Evolutionary conservation across 2,113 vertebrate genomes (phyloP), one percentile per base, ranked within the genome.

Genomic region (Phasianus colchicus): DNA sequence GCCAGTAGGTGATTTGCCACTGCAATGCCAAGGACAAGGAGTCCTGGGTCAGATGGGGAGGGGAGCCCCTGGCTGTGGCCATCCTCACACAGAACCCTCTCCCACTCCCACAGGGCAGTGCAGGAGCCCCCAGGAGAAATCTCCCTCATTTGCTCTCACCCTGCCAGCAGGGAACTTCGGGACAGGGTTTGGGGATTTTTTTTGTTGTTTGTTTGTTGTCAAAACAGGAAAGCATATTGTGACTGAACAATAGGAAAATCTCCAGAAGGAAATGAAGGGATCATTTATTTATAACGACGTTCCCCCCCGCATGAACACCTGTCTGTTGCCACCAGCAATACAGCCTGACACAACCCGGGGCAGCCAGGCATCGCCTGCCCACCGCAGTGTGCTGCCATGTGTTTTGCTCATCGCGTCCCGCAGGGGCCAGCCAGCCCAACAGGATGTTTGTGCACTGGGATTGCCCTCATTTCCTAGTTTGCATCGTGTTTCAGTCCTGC

Each of bases 241-340:
- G 73, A n/a, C 72, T 80, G 72, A 96, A 97, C 96, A 97, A 97
- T 96, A 96, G 96, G 91, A 86, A 97, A 96, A 20, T 89, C 90
- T 87, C 40, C 79, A 63, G 71, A 91, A 93, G 94, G 96, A 97
- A 97, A 96, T 83, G 88, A 94, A 96, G 3, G 91, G 79, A 95
- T 93, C 64, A 92, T 86, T 93, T 96, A 97, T 97, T 97, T 96
- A 96, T 90, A 97, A 92, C 11, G 3, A 60, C 2, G 13, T 50
- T 48, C 86, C 63, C 75, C 75, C 75, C 61, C 43, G 27, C 78
- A 58, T 48, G 83, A 94, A 95, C 97, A 97, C 97, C 97, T 97
- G 97, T 92, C 3, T 2, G 61, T n/a, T 86, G 81, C 69, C 77
- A 79, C 88, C 65, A 52, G 77, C 83, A 91, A 93, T 69, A 91